Evolutionary conservation across 2,797 vertebrate species (phyloP).

Genomic region (Scarus forsteni): DNA sequence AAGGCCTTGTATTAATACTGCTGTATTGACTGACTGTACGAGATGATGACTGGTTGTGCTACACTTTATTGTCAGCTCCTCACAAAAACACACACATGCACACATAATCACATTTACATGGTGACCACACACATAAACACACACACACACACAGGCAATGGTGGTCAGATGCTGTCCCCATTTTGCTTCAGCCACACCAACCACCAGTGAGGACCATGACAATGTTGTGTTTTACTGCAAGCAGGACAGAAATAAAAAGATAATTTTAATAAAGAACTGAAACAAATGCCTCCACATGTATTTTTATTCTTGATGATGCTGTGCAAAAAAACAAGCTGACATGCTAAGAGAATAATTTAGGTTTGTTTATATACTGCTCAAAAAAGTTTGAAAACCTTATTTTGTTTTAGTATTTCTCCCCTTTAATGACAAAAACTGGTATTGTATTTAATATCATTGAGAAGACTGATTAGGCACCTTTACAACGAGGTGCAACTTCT

Average conservation of each 20-base stretch:
- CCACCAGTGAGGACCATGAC: constrained; percentile 74
- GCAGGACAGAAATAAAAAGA: constrained; percentile 82
- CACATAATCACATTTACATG: constrained; percentile 24
- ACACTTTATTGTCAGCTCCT: constrained; percentile 61
- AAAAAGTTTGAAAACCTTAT: too few species aligned
- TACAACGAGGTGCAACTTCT: too few species aligned
- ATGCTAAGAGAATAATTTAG: too few species aligned
- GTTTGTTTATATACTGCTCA: too few species aligned
- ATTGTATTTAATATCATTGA: too few species aligned
- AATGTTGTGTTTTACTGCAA: constrained; percentile 81
- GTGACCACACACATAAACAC: constrained; percentile 19
- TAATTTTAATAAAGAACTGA: constrained; percentile 84
- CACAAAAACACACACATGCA: constrained; percentile 33
- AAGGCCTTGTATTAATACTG: constrained; percentile 76
- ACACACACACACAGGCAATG: constrained; percentile 32
- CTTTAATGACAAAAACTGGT: too few species aligned
- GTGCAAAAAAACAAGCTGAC: too few species aligned
- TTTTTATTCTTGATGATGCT: not conserved
- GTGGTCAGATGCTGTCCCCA: constrained; percentile 54
- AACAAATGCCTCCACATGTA: constrained; percentile 30
- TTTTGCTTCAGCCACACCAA: constrained; percentile 57
- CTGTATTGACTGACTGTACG: constrained; percentile 68
- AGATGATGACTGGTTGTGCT: constrained; percentile 57
- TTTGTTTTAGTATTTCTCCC: too few species aligned
- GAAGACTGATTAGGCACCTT: too few species aligned